These are phyloP conservation scores for Eristalis arbustorum DNA, from an alignment of 2,888 invertebrate species.

Conservation along the genomic window DNA sequence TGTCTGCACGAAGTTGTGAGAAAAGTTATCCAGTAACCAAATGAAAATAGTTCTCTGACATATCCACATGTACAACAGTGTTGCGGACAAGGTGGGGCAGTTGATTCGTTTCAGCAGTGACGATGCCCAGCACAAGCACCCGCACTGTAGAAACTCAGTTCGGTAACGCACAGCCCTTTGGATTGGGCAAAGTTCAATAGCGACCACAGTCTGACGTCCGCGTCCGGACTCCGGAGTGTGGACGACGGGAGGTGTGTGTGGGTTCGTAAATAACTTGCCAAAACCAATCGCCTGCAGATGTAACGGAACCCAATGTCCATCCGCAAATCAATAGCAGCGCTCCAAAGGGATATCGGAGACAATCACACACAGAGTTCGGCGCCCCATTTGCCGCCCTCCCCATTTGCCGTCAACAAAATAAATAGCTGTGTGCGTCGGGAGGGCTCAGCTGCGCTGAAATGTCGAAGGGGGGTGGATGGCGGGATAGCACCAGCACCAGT, in stretches of 20 bases:
- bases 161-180: conserved; percentile 9
- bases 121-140: conserved; percentile 10
- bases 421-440: conserved; percentile 53
- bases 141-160: background rate
- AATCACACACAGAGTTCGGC: background rate
- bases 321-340: conserved; percentile 52
- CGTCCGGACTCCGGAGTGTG: background rate
- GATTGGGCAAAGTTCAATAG: conserved; percentile 26
- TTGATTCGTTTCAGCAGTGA: background rate
- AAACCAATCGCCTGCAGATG: conserved; percentile 68
- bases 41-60: background rate
- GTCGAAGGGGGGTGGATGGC: background rate
- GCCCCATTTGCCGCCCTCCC: background rate
- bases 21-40: background rate
- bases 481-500: conserved; percentile 16
- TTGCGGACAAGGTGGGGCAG: background rate
- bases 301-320: conserved; percentile 59
- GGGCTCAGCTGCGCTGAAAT: conserved; percentile 57
- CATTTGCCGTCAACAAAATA: conserved; percentile 46
- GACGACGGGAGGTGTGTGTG: conserved; percentile 37
- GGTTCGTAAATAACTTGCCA: conserved; percentile 64
- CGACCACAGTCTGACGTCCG: background rate
- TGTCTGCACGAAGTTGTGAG: background rate
- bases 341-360: conserved; percentile 36
- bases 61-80: background rate